Conservation (phyloP, 2,888 invertebrate species). For the Meghimatium bilineatum region DNA sequence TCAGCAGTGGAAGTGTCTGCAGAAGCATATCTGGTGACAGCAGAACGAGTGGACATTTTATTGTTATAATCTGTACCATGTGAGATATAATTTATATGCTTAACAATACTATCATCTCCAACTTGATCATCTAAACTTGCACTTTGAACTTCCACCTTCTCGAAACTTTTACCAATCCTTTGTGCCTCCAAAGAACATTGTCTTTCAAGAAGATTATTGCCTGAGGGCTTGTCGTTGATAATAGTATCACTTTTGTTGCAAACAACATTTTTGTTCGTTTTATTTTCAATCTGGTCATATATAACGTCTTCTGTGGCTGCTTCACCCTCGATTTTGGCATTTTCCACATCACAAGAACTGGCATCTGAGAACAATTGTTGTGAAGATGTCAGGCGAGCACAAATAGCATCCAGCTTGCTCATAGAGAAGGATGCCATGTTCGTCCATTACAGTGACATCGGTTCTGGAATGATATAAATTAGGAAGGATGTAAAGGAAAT, state of each 20-base stretch:
- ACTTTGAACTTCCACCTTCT: conserved; percentile 22
- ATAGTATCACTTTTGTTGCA: background rate
- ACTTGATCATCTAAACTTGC: background rate
- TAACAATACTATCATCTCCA: conserved; percentile 6
- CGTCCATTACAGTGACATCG: conserved; percentile 37
- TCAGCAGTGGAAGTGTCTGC: background rate
- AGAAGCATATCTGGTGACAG: conserved; percentile 22
- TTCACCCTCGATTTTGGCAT: background rate
- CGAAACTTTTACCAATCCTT: background rate
- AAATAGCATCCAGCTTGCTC: conserved; percentile 74
- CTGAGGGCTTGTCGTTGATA: background rate
- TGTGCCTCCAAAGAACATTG: background rate
- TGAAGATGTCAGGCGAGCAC: conserved; percentile 70
- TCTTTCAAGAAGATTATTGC: background rate
- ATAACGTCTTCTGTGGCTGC: background rate
- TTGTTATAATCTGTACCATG: conserved; percentile 48
- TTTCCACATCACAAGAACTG: background rate
- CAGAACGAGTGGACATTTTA: conserved; percentile 11
- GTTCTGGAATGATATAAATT: background rate
- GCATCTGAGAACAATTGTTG: conserved; percentile 12
- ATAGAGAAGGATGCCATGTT: conserved; percentile 55
- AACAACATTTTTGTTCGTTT: background rate
- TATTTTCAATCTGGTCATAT: background rate
- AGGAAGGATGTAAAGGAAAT: too few species aligned
- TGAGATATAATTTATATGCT: conserved; percentile 47